Evolutionary conservation across 2,797 vertebrate species (phyloP).

Genomic region (Anguilla megastoma): DNA sequence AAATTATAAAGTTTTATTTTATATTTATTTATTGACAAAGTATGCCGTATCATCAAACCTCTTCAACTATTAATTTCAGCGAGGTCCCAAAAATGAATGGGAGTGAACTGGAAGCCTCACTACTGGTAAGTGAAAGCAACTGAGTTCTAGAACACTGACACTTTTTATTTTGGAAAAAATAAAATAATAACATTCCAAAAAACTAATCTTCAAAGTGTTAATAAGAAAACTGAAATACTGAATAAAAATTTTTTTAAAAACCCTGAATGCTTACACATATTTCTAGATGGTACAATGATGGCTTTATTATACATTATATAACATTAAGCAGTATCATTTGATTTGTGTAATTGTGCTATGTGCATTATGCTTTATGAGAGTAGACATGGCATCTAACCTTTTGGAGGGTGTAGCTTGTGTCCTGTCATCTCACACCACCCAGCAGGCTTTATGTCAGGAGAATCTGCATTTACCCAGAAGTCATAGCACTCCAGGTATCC

Average conservation of each 20-base stretch:
- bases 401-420: constrained; percentile 80
- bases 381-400: constrained; percentile 67
- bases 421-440: constrained; percentile 82
- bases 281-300: not conserved
- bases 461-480: constrained; percentile 87
- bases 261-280: not conserved
- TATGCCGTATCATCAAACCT: too few species aligned
- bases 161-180: too few species aligned
- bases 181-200: too few species aligned
- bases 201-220: too few species aligned
- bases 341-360: not conserved
- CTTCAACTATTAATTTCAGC: too few species aligned
- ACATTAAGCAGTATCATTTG: not conserved
- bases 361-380: not conserved
- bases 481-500: constrained; percentile 85
- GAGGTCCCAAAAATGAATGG: too few species aligned
- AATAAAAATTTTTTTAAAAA: not conserved
- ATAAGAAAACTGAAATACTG: not conserved
- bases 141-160: too few species aligned
- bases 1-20: too few species aligned
- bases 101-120: too few species aligned
- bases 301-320: not conserved
- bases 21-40: too few species aligned
- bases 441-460: constrained; percentile 75
- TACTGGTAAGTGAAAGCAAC: too few species aligned